A percentile compares a stretch with the other conserved stretches of the same genome.
Evolutionary conservation across 2,797 vertebrate genomes (phyloP).

Genomic region (Smutsia temminckii): DNA sequence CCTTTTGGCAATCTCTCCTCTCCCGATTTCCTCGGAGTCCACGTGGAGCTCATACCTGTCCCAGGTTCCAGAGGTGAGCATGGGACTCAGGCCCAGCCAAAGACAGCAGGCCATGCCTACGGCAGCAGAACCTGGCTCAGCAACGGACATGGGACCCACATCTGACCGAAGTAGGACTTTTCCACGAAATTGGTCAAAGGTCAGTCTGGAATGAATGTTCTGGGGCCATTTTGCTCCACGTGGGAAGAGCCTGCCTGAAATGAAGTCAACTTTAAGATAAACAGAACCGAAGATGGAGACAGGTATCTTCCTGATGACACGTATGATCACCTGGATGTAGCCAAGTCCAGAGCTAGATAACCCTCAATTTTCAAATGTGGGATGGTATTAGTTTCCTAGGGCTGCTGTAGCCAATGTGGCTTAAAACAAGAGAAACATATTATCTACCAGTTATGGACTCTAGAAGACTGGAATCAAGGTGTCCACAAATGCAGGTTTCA

Average conservation of each 20-base stretch:
- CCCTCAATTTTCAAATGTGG: background rate
- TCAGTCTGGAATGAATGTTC: background rate
- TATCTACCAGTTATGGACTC: background rate
- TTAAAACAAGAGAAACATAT: background rate
- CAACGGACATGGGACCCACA: background rate
- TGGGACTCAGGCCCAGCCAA: background rate
- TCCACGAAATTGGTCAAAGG: background rate
- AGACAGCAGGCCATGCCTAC: background rate
- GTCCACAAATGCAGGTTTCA: background rate
- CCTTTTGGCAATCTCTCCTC: background rate
- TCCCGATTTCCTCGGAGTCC: too few species aligned
- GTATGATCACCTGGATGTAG: background rate
- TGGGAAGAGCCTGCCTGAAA: background rate
- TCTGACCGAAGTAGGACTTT: background rate
- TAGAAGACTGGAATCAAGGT: background rate
- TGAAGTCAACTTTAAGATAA: background rate
- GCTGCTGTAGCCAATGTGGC: background rate
- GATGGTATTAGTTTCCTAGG: background rate
- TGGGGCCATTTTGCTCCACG: background rate
- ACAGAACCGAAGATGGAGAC: background rate
- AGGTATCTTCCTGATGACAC: too few species aligned
- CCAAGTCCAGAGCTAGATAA: background rate
- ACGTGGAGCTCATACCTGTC: background rate
- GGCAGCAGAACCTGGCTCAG: background rate
- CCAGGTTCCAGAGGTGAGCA: background rate